phyloP scores from a whole-genome alignment of 2,888 invertebrate genomes.

The Bembecia ichneumoniformis region DNA sequence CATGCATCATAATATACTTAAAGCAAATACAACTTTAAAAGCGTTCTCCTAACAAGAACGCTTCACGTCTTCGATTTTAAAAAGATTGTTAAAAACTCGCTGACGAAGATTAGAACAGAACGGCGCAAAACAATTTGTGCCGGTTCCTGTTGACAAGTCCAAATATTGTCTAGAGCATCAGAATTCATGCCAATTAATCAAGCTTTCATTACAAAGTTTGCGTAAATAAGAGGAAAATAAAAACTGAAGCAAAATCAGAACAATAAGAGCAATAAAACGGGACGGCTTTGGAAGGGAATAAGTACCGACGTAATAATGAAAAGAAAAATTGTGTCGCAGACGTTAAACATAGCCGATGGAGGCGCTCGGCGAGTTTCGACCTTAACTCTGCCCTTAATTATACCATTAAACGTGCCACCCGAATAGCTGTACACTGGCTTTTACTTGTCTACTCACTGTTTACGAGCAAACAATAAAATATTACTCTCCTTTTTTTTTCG shows the following conservation, averaged over 20 bases:
- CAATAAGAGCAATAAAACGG: slow-evolving; percentile 24
- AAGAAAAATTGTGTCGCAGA: slow-evolving; percentile 23
- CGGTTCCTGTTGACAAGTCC: not conserved
- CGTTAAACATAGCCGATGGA: slow-evolving; percentile 24
- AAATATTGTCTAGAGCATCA: not conserved
- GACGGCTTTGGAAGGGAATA: slow-evolving; percentile 4
- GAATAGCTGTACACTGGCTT: slow-evolving; percentile 16
- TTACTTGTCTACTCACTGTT: slow-evolving; percentile 14
- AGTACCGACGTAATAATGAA: slow-evolving; percentile 18
- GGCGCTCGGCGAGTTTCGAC: not conserved
- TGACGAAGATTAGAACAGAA: not conserved
- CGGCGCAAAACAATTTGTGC: not conserved
- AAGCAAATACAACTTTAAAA: too few species aligned
- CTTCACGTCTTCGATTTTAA: too few species aligned
- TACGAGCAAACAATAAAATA: slow-evolving; percentile 11
- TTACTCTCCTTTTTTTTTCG: not conserved
- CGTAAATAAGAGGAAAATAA: slow-evolving; percentile 1
- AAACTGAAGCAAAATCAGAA: slow-evolving; percentile 10
- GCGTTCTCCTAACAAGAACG: too few species aligned
- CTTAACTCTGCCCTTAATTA: slow-evolving; percentile 25
- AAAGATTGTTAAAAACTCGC: not conserved
- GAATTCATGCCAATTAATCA: not conserved
- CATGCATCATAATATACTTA: too few species aligned
- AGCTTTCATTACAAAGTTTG: not conserved
- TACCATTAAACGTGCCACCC: slow-evolving; percentile 20